A percentile compares a stretch with the other conserved stretches of the same genome.
Evolutionary conservation across 1,140 invertebrate genomes (phyloP).

Genomic region (Gonioctena quinquepunctata): DNA sequence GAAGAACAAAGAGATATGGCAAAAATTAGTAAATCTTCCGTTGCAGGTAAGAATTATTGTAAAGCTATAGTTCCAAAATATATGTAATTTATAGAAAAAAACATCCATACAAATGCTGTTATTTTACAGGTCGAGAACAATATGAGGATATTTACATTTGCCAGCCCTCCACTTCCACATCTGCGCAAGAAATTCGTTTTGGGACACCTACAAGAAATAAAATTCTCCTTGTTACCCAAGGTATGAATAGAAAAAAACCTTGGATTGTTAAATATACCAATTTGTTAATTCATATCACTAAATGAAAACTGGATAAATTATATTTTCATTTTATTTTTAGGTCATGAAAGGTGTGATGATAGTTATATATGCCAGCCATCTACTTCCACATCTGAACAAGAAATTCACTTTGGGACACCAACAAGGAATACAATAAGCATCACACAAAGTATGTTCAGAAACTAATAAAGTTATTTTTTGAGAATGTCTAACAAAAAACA

Average conservation of each 20-base stretch:
- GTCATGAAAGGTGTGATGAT: no score
- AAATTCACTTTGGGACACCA: no score
- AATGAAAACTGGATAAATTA: no score
- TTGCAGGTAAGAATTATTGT: neutral
- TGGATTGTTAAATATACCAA: neutral
- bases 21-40: neutral
- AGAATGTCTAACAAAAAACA: no score
- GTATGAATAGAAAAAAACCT: neutral
- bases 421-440: no score
- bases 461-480: no score
- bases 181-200: neutral
- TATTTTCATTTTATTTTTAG: no score
- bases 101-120: neutral
- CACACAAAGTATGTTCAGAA: no score
- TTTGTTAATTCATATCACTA: neutral
- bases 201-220: neutral
- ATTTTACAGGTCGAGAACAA: neutral
- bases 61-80: neutral
- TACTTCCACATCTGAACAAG: no score
- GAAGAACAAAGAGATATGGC: neutral
- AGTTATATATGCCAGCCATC: no score
- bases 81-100: neutral
- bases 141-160: neutral
- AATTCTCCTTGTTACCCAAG: neutral
- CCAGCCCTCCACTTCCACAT: neutral